Evolutionary conservation across 37 sponge, comb jelly and placozoan genomes (phyloP).

Genomic region (Amphimedon queenslandica): DNA sequence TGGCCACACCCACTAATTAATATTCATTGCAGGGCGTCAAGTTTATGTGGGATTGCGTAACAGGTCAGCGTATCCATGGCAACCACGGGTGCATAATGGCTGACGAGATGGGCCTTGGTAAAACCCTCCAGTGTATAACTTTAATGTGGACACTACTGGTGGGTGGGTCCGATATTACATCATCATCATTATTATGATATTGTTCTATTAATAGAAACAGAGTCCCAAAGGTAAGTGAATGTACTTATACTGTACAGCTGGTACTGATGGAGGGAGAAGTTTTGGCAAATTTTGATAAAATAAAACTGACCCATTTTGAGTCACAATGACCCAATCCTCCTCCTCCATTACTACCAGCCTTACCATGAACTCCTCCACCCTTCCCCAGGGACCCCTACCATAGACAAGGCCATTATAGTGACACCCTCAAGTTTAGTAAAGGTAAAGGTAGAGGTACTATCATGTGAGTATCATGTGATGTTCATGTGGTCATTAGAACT

Average conservation of each 20-base stretch:
- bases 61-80: slow-evolving; percentile 59
- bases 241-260: too few species aligned
- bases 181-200: not conserved
- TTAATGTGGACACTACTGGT: slow-evolving; percentile 92
- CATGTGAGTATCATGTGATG: not conserved
- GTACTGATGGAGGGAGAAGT: too few species aligned
- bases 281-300: too few species aligned
- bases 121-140: slow-evolving; percentile 95
- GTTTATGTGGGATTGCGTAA: slow-evolving; percentile 96
- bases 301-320: too few species aligned
- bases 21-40: slow-evolving; percentile 70
- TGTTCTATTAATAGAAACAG: slow-evolving; percentile 16
- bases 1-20: not conserved
- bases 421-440: slow-evolving; percentile 97
- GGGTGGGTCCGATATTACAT: not conserved
- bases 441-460: slow-evolving; percentile 32
- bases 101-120: slow-evolving; percentile 98
- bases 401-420: slow-evolving; percentile 81
- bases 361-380: slow-evolving; percentile 17
- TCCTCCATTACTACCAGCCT: too few species aligned
- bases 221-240: slow-evolving; percentile 48
- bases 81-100: slow-evolving; percentile 98
- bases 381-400: slow-evolving; percentile 41
- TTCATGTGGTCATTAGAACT: slow-evolving; percentile 94
- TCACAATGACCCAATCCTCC: too few species aligned